Conservation (phyloP, 2,888 invertebrate genomes). For the Andrena flavipes region DNA sequence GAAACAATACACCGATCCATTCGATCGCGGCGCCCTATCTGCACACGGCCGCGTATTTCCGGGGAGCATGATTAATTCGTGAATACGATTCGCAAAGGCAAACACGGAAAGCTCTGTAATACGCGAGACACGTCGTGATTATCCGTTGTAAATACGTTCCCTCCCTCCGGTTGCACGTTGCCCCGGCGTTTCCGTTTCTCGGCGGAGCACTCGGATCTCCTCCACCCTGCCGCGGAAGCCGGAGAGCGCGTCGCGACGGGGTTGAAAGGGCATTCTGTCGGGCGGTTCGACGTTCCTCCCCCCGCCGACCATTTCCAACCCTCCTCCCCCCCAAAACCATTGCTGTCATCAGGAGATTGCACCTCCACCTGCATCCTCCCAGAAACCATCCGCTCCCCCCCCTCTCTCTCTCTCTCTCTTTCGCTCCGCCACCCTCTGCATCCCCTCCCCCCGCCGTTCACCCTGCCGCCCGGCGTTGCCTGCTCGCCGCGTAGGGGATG, state of each 20-base stretch:
- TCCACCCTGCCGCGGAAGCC: neutral
- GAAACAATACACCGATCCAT: slow-evolving; percentile 44
- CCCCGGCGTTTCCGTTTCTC: slow-evolving; percentile 14
- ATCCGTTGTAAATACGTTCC: slow-evolving; percentile 71
- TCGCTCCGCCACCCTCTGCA: slow-evolving; percentile 27
- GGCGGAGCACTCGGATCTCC: neutral
- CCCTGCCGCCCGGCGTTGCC: slow-evolving; percentile 3
- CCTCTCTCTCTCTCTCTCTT: slow-evolving; percentile 14
- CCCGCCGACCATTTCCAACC: slow-evolving; percentile 9
- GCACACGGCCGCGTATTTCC: slow-evolving; percentile 6
- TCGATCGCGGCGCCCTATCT: slow-evolving; percentile 11
- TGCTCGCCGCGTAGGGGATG: slow-evolving; percentile 43
- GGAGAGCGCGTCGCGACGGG: slow-evolving; percentile 13
- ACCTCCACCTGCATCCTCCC: slow-evolving; percentile 57
- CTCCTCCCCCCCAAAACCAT: slow-evolving; percentile 34
- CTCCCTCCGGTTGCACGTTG: slow-evolving; percentile 10
- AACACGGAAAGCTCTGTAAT: slow-evolving; percentile 68
- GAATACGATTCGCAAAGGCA: slow-evolving; percentile 46
- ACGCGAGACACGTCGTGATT: slow-evolving; percentile 71
- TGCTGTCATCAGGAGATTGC: slow-evolving; percentile 62
- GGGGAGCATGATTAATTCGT: slow-evolving; percentile 50
- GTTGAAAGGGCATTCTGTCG: slow-evolving; percentile 57
- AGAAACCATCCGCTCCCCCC: slow-evolving; percentile 49
- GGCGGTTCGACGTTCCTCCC: slow-evolving; percentile 27
- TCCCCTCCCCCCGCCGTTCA: neutral